These are phyloP conservation scores for Eudemis profundana DNA, from an alignment of 2,888 invertebrate species.

Conservation along the genomic window DNA sequence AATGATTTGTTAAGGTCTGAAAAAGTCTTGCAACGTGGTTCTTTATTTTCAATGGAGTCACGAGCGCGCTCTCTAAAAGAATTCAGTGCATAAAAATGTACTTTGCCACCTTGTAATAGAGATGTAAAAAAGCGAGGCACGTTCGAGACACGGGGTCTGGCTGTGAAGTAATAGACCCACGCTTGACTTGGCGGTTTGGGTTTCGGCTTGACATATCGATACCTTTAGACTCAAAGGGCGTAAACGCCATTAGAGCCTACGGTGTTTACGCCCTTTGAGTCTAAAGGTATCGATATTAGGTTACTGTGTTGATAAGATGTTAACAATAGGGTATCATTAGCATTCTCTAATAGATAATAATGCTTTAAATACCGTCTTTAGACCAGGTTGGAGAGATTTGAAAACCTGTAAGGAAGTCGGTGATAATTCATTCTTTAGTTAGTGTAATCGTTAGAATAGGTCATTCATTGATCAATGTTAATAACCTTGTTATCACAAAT, in stretches of 20 bases:
- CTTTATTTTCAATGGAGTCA: constrained; percentile 44
- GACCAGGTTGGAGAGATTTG: constrained; percentile 20
- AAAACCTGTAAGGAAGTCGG: constrained; percentile 19
- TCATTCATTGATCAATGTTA: too few species aligned
- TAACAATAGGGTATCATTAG: constrained; percentile 36
- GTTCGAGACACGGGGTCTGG: constrained; percentile 11
- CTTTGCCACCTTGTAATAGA: constrained; percentile 24
- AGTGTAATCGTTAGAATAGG: not conserved
- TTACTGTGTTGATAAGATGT: constrained; percentile 40
- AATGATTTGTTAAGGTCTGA: constrained; percentile 44
- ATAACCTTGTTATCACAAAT: too few species aligned
- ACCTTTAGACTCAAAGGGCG: too few species aligned
- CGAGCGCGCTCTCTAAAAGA: constrained; percentile 37
- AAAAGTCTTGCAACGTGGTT: constrained; percentile 40
- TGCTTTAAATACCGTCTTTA: constrained; percentile 21
- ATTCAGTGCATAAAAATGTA: not conserved
- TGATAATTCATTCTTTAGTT: not conserved
- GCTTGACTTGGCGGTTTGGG: constrained; percentile 32
- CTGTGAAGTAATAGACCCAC: constrained; percentile 38
- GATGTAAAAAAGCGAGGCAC: constrained; percentile 14
- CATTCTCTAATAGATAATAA: constrained; percentile 39
- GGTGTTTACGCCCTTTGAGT: too few species aligned
- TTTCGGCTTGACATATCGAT: constrained; percentile 38
- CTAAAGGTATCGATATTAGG: too few species aligned
- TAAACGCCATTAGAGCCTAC: too few species aligned